These are phyloP conservation scores for Pogonocherus hispidulus DNA, from an alignment of 2,888 invertebrate genomes.

Conservation along the genomic window DNA sequence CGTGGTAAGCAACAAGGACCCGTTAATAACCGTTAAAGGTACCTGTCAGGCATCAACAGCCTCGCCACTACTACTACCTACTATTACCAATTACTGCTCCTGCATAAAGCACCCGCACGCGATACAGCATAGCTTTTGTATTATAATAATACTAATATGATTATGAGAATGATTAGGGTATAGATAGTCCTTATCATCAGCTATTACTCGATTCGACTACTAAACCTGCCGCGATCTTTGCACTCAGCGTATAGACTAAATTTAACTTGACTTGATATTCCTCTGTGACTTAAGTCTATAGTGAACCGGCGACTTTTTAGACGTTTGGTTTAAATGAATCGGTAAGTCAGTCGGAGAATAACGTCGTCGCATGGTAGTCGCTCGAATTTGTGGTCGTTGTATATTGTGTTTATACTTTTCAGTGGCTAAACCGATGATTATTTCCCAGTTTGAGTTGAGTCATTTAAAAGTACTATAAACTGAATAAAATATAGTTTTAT, in stretches of 20 bases:
- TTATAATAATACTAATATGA: no score
- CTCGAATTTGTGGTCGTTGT: background rate
- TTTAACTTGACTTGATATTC: constrained; percentile 7
- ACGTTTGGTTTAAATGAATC: constrained; percentile 34
- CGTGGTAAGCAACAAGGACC: no score
- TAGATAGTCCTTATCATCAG: no score
- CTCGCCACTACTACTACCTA: no score
- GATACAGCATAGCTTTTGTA: no score
- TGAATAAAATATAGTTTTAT: background rate
- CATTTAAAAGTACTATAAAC: constrained; percentile 5
- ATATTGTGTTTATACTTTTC: constrained; percentile 25
- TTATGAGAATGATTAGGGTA: no score
- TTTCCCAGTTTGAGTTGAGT: constrained; percentile 20
- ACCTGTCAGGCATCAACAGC: no score
- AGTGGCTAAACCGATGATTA: background rate
- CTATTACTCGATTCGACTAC: no score
- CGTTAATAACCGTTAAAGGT: no score
- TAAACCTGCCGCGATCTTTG: background rate
- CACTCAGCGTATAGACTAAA: constrained; percentile 27
- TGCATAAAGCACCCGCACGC: no score
- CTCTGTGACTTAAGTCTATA: constrained; percentile 18
- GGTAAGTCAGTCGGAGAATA: constrained; percentile 26
- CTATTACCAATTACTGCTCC: no score
- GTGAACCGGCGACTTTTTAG: constrained; percentile 37
- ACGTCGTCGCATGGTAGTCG: background rate